A percentile compares a stretch with the other conserved stretches of the same genome.
Conservation (phyloP, 2,113 vertebrate species). For the Mesembrinibis cayennensis region DNA sequence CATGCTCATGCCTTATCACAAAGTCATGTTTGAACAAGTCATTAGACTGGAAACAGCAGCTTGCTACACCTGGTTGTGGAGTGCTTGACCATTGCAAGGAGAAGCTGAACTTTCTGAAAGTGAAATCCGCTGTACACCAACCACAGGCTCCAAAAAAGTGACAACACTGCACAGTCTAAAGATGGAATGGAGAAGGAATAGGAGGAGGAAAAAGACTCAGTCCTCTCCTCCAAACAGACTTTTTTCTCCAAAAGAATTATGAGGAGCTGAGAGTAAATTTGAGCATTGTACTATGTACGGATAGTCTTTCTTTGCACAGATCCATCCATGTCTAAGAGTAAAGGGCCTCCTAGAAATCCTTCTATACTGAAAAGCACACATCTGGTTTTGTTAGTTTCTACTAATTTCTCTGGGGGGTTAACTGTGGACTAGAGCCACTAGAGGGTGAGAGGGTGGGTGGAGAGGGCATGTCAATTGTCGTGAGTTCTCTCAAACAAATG, state of each 20-base stretch:
- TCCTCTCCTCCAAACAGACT: background rate
- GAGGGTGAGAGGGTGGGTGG: background rate
- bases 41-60: background rate
- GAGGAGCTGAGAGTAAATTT: background rate
- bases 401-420: background rate
- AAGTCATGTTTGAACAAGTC: background rate
- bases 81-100: background rate
- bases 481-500: background rate
- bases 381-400: background rate
- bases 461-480: background rate
- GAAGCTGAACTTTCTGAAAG: background rate
- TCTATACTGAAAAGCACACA: background rate
- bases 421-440: background rate
- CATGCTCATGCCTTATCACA: constrained; percentile 26
- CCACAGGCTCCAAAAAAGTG: background rate
- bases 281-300: accelerated
- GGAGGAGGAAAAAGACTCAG: background rate
- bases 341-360: background rate
- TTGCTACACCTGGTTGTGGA: background rate
- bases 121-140: background rate
- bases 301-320: background rate
- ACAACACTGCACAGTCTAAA: background rate
- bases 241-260: background rate
- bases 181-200: background rate
- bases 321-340: background rate